These are phyloP conservation scores for Mormyrus proboscirostris DNA, from an alignment of 2,797 vertebrate species.

Conservation along the genomic window DNA sequence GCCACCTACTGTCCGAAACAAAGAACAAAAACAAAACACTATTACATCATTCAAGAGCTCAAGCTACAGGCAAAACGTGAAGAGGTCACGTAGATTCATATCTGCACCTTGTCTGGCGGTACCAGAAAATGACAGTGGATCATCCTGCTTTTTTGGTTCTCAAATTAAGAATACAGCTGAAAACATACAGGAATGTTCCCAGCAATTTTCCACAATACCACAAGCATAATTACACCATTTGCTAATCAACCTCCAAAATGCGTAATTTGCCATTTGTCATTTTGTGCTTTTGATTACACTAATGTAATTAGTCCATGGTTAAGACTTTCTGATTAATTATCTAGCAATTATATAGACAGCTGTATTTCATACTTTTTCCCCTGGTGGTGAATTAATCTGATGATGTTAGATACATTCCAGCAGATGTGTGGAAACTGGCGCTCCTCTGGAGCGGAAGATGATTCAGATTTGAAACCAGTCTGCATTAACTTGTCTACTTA, in stretches of 20 bases:
- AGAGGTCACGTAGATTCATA: conserved; percentile 40
- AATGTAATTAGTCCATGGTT: conserved; percentile 46
- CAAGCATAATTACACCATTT: conserved; percentile 36
- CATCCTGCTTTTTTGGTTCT: conserved; percentile 29
- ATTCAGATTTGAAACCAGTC: conserved; percentile 20
- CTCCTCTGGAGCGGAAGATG: background rate
- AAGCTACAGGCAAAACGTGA: background rate
- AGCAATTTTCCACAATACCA: conserved; percentile 34
- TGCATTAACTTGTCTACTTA: background rate
- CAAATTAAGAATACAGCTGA: conserved; percentile 15
- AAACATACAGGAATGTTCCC: conserved; percentile 27
- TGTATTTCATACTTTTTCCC: conserved; percentile 29
- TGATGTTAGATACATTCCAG: conserved; percentile 30
- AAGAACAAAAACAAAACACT: background rate
- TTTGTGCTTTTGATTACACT: conserved; percentile 41
- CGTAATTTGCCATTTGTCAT: conserved; percentile 38
- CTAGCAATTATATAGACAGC: conserved; percentile 44
- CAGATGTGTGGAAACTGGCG: conserved; percentile 36
- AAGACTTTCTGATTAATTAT: conserved; percentile 46
- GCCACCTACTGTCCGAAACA: background rate
- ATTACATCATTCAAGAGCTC: background rate
- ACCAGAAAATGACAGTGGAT: conserved; percentile 31
- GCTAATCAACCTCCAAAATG: conserved; percentile 38
- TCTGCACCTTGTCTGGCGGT: conserved; percentile 36
- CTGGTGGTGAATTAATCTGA: conserved; percentile 25